Conservation (phyloP, 2,797 vertebrate genomes). For the Galago senegalensis region DNA sequence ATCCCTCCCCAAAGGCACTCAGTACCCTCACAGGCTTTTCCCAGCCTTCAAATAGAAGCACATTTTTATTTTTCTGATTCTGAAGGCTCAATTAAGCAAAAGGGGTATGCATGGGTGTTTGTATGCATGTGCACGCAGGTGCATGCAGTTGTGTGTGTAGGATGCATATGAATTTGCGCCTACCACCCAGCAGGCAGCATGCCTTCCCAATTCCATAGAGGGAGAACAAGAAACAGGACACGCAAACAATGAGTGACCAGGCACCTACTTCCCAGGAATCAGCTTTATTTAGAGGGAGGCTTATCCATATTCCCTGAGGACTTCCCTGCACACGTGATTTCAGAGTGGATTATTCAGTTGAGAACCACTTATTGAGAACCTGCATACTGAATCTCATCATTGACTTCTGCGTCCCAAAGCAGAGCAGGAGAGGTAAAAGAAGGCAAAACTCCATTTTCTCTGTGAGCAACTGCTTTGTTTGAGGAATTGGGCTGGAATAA, state of each 20-base stretch:
- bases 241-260: background rate
- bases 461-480: background rate
- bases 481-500: background rate
- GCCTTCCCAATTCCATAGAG: fast-evolving
- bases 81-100: background rate
- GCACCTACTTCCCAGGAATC: background rate
- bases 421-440: background rate
- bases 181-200: background rate
- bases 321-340: background rate
- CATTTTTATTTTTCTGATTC: background rate
- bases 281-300: background rate
- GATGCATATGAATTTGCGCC: background rate
- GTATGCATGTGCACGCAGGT: background rate
- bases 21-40: background rate
- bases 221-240: background rate
- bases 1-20: background rate
- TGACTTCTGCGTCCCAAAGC: background rate
- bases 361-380: too few relatives aligned
- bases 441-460: background rate
- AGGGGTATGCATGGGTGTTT: background rate
- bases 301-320: background rate
- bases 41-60: background rate
- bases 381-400: background rate
- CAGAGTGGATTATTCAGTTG: background rate
- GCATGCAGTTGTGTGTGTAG: background rate